Evolutionary conservation across 2,888 invertebrate genomes (phyloP), one percentile per base, ranked within the genome.

Genomic region (Acrobasis suavella): DNA sequence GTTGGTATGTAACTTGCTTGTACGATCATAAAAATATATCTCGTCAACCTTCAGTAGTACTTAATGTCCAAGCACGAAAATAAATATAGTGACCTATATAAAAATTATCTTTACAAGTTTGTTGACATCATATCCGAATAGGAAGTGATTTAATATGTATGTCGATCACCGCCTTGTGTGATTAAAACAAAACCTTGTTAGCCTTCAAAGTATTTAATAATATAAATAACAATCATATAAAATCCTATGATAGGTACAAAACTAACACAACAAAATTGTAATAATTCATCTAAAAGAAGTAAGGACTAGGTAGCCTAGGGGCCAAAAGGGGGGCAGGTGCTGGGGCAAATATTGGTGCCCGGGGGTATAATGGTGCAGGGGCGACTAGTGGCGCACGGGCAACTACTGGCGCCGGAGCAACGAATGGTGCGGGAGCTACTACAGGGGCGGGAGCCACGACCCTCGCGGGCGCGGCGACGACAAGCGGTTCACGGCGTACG

Each of bases 401-500:
- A 0, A 75, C 69, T 0, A 79, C 66, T 0, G 81, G 80, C 1
- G 81, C 78, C 1, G 83, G 83, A 2, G 82, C 85, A 0, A 82
- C 63, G 0, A 83, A 71, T 42, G 82, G 80, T 0, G 87, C 83
- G 0, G 82, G 77, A 5, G 74, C 81, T 51, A 80, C 63, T 67
- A 70, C 65, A 1, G 71, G 70, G 0, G 72, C 72, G 0, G 74
- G 79, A 3, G 79, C 82, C 0, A 78, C 75, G 0, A 87, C 74
- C 32, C 76, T 71, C 7, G 82, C 79, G 8, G 81, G 80, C 5
- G 80, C 82, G 46, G 80, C 72, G 50, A 77, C 70, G 3, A 81
- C 80, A 9, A 93, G 71, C 0, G 94, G 93, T 75, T 93, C 93
- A 15, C 93, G 90, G 65, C 91, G 91, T 0, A 94, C 94, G 1